Base-by-base conservation (phyloP, 1,140 invertebrate genomes). In the Ptiloglossa arizonensis region DNA sequence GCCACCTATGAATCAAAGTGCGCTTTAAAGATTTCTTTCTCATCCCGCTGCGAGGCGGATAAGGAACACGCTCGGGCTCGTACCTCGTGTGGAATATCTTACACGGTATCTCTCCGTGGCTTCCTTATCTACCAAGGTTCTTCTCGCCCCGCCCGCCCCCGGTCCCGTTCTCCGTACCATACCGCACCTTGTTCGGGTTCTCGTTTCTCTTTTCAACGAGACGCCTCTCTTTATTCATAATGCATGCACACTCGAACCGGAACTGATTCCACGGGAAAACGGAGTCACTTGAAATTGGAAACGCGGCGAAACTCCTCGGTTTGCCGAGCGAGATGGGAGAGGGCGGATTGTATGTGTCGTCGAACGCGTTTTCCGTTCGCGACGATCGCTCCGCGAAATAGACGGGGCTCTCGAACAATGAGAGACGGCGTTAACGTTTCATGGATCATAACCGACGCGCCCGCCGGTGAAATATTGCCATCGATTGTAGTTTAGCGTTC, bases 1-100 rank as follows among this genome's bases (percentile, higher is more conserved):
- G 79, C 83, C 80, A 87, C 81, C 87, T 89, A 89, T 89, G 89
- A 91, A 91, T 91, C 89, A 90, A 90, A 89, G 85, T 86, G 79
- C 84, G 87, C 86, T 90, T 90, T 90, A 90, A 88, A 88, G 83
- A 88, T 89, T 88, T 88, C 86, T 83, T 87, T 87, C 78, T 87
- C 84, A 86, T 85, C 77, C 79, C 22, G 46, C 41, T 29, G 48
- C 44, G 32, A 63, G 48, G 15, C 60, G 82, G 87, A 87, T 85
- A 87, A 87, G 80, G 69, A 82, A 86, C 79, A 76, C 75, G 57
- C 73, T 70, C 57, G 56, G 54, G 75, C 57, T 79, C 29, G 63
- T 79, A 69, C 50, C 76, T 79, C 67, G 81, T 73, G 69, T 48
- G 71, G 77, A 84, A 84, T 84, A 84, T 84, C 71, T 83, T 84